Evolutionary conservation across 1,140 invertebrate species (phyloP).

Genomic region (Pseudomyrmex sp.): DNA sequence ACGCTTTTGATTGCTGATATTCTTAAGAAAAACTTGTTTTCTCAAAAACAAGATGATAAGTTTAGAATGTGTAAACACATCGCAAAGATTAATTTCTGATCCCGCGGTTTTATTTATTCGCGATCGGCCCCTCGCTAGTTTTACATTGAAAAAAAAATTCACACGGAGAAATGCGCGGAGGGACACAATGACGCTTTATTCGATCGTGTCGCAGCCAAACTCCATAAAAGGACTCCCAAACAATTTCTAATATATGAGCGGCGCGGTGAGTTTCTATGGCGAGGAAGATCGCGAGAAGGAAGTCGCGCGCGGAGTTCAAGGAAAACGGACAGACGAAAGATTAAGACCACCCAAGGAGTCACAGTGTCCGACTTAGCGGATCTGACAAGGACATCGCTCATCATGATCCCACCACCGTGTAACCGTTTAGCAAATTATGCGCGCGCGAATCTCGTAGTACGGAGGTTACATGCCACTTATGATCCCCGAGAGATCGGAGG

Average conservation of each 20-base stretch:
- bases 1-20: too few relatives aligned
- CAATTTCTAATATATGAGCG: conserved; percentile 42
- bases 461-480: not conserved
- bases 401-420: conserved; percentile 12
- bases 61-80: too few relatives aligned
- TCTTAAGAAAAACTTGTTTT: too few relatives aligned
- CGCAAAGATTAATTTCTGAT: not conserved
- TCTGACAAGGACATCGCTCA: conserved; percentile 53
- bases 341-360: conserved; percentile 58
- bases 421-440: conserved; percentile 52
- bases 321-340: conserved; percentile 36
- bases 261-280: conserved; percentile 41
- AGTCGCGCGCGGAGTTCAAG: conserved; percentile 12
- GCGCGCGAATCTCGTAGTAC: not conserved
- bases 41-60: too few relatives aligned
- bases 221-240: conserved; percentile 26
- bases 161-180: not conserved
- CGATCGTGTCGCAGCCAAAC: not conserved
- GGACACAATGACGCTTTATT: conserved; percentile 20
- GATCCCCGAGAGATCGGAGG: not conserved
- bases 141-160: not conserved
- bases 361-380: conserved; percentile 43
- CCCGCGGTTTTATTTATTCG: too few relatives aligned
- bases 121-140: not conserved
- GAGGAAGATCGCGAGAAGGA: conserved; percentile 1